A percentile compares a stretch with the other conserved stretches of the same genome.
phyloP scores from a whole-genome alignment of 1,140 invertebrate genomes.

The Brachystomella parvula region DNA sequence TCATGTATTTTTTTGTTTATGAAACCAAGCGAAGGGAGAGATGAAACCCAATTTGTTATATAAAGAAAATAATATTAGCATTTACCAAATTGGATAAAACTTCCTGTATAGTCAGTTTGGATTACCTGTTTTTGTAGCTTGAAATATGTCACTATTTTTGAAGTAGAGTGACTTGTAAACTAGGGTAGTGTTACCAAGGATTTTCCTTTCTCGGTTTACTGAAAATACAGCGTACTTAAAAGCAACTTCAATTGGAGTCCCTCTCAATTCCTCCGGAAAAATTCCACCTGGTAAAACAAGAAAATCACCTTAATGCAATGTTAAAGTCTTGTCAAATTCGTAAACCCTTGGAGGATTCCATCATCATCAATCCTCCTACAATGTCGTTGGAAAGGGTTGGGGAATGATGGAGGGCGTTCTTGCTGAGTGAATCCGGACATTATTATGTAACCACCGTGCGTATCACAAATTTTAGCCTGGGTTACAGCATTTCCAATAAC shows the following conservation, averaged over 20 bases:
- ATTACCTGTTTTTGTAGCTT: constrained; percentile 84
- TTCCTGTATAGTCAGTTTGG: too few relatives aligned
- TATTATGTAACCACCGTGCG: too few relatives aligned
- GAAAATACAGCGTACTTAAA: constrained; percentile 89
- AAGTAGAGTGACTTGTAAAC: constrained; percentile 87
- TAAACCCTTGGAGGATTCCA: background rate
- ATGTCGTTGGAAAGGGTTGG: background rate
- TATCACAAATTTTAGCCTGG: too few relatives aligned
- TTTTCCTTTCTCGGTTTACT: constrained; percentile 73
- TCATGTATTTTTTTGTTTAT: too few relatives aligned
- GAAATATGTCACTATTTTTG: constrained; percentile 75
- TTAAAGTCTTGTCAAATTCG: constrained; percentile 9
- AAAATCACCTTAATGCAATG: too few relatives aligned
- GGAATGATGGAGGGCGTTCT: background rate
- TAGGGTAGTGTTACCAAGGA: constrained; percentile 75
- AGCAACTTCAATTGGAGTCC: constrained; percentile 71
- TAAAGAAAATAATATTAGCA: too few relatives aligned
- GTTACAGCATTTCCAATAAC: too few relatives aligned
- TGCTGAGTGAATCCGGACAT: too few relatives aligned
- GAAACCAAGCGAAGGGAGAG: too few relatives aligned
- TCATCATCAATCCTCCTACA: background rate
- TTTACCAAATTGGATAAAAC: too few relatives aligned
- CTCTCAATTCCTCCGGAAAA: constrained; percentile 78
- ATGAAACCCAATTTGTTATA: too few relatives aligned
- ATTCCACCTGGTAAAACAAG: constrained; percentile 67